phyloP scores from a whole-genome alignment of 2,797 vertebrate genomes.

The Danio aesculapii region DNA sequence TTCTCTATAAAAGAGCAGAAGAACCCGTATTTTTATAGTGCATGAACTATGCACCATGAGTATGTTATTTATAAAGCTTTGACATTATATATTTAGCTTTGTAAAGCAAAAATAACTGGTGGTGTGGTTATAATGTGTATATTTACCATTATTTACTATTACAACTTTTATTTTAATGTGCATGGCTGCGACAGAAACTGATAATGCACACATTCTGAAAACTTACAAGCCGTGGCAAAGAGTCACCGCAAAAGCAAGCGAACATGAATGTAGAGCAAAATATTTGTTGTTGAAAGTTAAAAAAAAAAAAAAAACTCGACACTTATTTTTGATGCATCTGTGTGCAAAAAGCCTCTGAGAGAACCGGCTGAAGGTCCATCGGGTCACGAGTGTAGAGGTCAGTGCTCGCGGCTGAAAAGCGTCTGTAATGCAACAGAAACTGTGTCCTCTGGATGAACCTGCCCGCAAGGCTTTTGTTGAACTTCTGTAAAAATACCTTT shows the following conservation, averaged over 20 bases:
- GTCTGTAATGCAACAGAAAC: constrained; percentile 89
- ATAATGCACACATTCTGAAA: not conserved
- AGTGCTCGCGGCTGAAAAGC: constrained; percentile 96
- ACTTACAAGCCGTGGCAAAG: not conserved
- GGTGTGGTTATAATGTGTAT: not conserved
- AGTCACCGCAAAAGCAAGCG: not conserved
- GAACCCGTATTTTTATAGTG: not conserved
- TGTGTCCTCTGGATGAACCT: constrained; percentile 99
- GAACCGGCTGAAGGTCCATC: constrained; percentile 88
- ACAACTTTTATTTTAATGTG: not conserved
- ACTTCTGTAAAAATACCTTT: constrained; percentile 98
- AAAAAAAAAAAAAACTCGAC: too few relatives aligned
- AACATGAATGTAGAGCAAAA: not conserved
- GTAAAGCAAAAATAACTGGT: not conserved
- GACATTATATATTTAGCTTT: not conserved
- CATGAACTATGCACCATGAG: not conserved
- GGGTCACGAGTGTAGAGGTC: constrained; percentile 99
- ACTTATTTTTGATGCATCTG: constrained; percentile 47
- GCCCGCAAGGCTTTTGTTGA: constrained; percentile 92
- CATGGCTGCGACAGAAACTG: not conserved
- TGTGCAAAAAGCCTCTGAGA: constrained; percentile 81
- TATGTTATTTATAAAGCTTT: constrained; percentile 2
- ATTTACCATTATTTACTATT: not conserved
- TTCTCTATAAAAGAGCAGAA: not conserved
- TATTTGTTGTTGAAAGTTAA: not conserved